Percentiles rank a stretch among this genome's conserved stretches.
These are phyloP conservation scores for Gnathonemus echidnorhynchus DNA, from an alignment of 2,113 vertebrate species.

Conservation along the genomic window DNA sequence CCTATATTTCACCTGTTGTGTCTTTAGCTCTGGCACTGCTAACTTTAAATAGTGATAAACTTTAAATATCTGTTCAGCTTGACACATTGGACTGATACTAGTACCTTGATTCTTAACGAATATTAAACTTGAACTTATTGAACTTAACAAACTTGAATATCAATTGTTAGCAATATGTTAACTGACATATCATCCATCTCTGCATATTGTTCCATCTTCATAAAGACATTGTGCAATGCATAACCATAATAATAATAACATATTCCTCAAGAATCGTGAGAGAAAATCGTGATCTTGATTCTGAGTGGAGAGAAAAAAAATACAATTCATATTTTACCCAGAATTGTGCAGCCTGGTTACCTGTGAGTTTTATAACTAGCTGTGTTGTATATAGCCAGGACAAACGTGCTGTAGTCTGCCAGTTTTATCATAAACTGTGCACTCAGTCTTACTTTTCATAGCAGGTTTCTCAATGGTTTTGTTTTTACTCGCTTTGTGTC, in stretches of 20 bases:
- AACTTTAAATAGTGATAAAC: background rate
- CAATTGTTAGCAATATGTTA: background rate
- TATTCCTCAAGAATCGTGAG: background rate
- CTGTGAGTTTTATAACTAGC: background rate
- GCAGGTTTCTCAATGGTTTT: background rate
- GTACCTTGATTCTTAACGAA: background rate
- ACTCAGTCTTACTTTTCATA: background rate
- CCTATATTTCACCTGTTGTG: background rate
- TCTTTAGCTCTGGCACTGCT: background rate
- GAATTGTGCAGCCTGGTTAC: background rate
- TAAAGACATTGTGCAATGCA: background rate
- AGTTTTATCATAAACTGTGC: background rate
- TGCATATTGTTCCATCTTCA: background rate
- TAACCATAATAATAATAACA: background rate
- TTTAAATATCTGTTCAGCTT: background rate
- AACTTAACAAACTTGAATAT: no score
- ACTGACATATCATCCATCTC: background rate
- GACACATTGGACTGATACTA: background rate
- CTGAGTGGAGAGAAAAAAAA: background rate
- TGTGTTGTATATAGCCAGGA: background rate
- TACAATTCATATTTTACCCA: background rate
- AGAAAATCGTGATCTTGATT: background rate
- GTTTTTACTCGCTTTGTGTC: background rate
- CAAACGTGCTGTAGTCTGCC: background rate
- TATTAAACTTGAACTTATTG: background rate